These are phyloP conservation scores for Cydia splendana DNA, from an alignment of 1,140 invertebrate genomes.

Conservation along the genomic window DNA sequence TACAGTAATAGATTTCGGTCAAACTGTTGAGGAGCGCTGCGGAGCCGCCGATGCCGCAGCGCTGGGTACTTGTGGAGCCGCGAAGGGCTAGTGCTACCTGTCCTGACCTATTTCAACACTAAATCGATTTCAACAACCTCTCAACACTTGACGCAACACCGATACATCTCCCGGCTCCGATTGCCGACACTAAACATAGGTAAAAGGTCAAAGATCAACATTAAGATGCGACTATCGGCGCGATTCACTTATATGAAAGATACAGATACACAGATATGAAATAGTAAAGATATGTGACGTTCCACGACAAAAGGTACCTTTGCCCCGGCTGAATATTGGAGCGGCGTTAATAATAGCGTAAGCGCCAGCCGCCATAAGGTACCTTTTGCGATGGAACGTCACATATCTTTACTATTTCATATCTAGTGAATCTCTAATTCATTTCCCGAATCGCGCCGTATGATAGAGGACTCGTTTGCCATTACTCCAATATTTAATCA, in stretches of 20 bases:
- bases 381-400: too few relatives aligned
- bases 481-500: background rate
- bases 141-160: background rate
- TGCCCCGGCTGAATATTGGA: too few relatives aligned
- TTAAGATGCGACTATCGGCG: background rate
- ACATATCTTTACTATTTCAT: too few relatives aligned
- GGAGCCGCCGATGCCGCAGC: background rate
- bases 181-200: conserved; percentile 16
- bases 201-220: conserved; percentile 30
- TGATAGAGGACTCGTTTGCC: background rate
- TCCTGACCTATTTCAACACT: conserved; percentile 58
- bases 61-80: conserved; percentile 27
- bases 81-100: conserved; percentile 38
- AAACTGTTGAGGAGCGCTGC: conserved; percentile 1
- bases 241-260: too few relatives aligned
- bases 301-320: too few relatives aligned
- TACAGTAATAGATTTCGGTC: conserved; percentile 45
- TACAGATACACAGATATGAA: too few relatives aligned
- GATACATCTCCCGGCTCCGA: background rate
- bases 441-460: too few relatives aligned
- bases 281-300: too few relatives aligned
- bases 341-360: too few relatives aligned
- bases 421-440: too few relatives aligned
- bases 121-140: conserved; percentile 25
- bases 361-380: too few relatives aligned